Conservation (phyloP, 2,113 vertebrate genomes). For the Carlito syrichta region DNA sequence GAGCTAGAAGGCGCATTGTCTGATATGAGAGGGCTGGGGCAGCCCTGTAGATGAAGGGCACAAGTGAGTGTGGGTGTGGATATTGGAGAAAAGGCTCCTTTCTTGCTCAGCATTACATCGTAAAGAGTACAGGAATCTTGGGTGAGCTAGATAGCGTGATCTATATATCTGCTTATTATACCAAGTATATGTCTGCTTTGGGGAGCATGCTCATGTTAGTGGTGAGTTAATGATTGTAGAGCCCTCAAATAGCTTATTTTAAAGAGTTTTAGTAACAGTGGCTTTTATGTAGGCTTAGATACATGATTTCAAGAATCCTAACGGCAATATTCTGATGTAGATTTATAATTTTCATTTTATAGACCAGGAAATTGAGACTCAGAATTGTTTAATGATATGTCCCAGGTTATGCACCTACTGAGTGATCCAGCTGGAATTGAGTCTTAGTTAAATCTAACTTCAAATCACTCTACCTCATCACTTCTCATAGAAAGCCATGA, state of each 20-base stretch:
- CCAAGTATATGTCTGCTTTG: background rate
- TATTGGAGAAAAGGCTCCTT: background rate
- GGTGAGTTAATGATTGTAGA: background rate
- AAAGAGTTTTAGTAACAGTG: background rate
- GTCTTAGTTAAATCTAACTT: background rate
- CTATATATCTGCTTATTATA: background rate
- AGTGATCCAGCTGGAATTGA: background rate
- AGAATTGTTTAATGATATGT: background rate
- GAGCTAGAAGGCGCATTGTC: background rate
- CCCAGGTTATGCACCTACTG: background rate
- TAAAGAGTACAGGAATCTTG: background rate
- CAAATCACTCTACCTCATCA: background rate
- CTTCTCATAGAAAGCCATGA: background rate
- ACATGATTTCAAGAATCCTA: background rate
- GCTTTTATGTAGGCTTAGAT: background rate
- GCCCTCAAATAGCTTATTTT: background rate
- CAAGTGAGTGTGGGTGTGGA: background rate
- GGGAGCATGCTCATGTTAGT: background rate
- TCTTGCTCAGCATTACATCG: background rate
- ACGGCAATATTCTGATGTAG: background rate
- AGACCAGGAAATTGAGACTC: background rate
- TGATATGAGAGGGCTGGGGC: background rate
- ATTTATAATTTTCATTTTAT: conserved; percentile 23
- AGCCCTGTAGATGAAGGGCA: background rate
- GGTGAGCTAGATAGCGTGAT: background rate